Conservation (phyloP, 2,888 invertebrate species). For the Yponomeuta evonymella region DNA sequence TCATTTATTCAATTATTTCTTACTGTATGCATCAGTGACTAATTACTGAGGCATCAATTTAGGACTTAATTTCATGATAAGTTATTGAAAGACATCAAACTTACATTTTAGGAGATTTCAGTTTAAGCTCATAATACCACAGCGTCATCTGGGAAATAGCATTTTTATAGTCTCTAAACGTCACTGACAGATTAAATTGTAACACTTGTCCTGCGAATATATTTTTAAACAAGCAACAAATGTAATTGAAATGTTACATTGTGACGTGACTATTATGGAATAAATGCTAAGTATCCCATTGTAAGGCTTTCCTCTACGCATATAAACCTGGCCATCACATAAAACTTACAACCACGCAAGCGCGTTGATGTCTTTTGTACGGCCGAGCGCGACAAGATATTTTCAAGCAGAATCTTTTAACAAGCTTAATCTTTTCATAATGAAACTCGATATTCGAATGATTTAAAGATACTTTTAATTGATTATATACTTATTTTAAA, state of each 20-base stretch:
- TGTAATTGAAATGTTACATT: conserved; percentile 4
- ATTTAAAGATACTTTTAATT: neutral
- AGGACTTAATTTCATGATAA: too few species aligned
- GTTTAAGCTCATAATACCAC: too few species aligned
- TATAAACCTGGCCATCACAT: conserved; percentile 11
- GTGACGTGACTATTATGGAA: conserved; percentile 9
- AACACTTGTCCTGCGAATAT: conserved; percentile 1
- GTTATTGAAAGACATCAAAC: too few species aligned
- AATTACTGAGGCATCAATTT: too few species aligned
- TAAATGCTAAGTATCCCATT: conserved; percentile 17
- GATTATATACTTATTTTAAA: neutral
- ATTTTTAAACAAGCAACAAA: conserved; percentile 7
- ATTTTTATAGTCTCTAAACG: neutral
- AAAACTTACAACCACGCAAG: conserved; percentile 16
- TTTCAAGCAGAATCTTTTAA: conserved; percentile 13
- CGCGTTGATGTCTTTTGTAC: conserved; percentile 65
- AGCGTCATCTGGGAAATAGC: too few species aligned
- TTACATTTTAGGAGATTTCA: too few species aligned
- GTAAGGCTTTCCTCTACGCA: conserved; percentile 16
- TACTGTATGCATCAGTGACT: too few species aligned
- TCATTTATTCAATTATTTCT: too few species aligned
- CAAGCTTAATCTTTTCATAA: neutral
- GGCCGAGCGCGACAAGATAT: conserved; percentile 24
- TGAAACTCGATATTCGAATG: neutral
- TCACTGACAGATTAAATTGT: too few species aligned